A percentile compares a stretch with the other conserved stretches of the same genome.
phyloP scores from a whole-genome alignment of 2,113 vertebrate species.

The Prunella himalayana region DNA sequence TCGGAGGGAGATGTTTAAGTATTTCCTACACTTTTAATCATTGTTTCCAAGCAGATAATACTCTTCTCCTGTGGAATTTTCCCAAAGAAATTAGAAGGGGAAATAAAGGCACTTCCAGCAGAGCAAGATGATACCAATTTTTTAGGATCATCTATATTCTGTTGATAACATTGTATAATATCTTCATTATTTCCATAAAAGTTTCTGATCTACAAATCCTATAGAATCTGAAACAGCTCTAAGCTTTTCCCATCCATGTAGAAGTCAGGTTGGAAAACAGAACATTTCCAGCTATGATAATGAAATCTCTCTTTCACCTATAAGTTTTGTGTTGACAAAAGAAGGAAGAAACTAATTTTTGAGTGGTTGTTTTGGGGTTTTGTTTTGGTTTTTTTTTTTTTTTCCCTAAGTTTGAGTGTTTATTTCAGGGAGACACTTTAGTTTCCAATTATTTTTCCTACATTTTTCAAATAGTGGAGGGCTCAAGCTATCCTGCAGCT shows the following conservation, averaged over 20 bases:
- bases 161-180: neutral
- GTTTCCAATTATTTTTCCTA: neutral
- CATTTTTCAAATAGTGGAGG: neutral
- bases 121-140: neutral
- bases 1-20: neutral
- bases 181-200: neutral
- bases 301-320: neutral
- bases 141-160: neutral
- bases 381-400: no score
- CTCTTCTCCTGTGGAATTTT: neutral
- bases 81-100: neutral
- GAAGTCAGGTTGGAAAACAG: neutral
- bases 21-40: neutral
- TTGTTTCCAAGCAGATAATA: neutral
- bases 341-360: neutral
- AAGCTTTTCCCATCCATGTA: neutral
- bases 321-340: neutral
- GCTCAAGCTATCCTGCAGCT: neutral
- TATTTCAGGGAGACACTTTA: neutral
- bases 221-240: neutral
- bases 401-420: neutral
- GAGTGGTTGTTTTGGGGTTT: fast-evolving
- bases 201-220: neutral
- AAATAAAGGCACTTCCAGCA: neutral
- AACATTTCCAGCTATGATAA: neutral